phyloP scores from a whole-genome alignment of 2,888 invertebrate genomes.

The Nasonovia ribisnigri region DNA sequence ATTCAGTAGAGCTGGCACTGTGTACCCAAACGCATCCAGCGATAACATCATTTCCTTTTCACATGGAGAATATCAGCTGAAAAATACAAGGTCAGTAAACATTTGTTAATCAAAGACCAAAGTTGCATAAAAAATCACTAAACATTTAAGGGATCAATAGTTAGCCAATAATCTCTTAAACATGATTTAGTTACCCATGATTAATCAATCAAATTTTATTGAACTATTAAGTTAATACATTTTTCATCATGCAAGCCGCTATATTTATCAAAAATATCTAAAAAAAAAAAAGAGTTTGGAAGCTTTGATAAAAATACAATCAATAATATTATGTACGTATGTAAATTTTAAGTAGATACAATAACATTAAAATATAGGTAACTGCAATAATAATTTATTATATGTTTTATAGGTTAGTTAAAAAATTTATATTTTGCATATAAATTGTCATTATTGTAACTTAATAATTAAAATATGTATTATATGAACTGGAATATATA shows the following conservation, averaged over 20 bases:
- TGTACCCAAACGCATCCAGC: slow-evolving; percentile 53
- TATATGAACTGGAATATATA: background rate
- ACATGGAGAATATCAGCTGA: slow-evolving; percentile 64
- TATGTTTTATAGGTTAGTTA: background rate
- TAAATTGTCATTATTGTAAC: background rate
- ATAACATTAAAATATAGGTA: background rate
- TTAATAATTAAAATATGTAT: background rate
- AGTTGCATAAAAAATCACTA: too few species aligned
- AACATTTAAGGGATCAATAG: too few species aligned
- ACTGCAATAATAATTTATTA: background rate
- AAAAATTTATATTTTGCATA: background rate
- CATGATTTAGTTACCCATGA: too few species aligned
- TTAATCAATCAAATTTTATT: too few species aligned
- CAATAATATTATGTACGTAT: too few species aligned
- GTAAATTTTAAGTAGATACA: background rate
- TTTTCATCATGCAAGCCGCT: too few species aligned
- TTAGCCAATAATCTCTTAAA: too few species aligned
- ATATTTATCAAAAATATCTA: too few species aligned
- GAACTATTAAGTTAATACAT: too few species aligned
- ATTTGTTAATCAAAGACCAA: background rate
- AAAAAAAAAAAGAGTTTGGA: background rate
- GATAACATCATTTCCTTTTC: slow-evolving; percentile 63
- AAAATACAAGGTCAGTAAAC: slow-evolving; percentile 52
- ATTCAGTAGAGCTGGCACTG: slow-evolving; percentile 62
- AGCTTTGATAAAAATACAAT: background rate